These are phyloP conservation scores for Acinonyx jubatus DNA, from an alignment of 2,113 vertebrate species.

Conservation along the genomic window DNA sequence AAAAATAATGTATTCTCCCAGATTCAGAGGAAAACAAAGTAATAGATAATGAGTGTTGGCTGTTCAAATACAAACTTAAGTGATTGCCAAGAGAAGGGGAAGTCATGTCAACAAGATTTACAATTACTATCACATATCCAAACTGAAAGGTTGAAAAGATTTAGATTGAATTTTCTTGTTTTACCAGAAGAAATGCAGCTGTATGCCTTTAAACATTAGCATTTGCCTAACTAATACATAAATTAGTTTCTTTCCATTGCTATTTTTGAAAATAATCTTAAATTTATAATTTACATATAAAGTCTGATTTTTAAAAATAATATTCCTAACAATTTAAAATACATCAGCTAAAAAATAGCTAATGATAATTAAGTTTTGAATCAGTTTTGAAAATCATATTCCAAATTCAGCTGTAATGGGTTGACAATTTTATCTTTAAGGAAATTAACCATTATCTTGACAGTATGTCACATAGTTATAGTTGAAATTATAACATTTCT, in stretches of 20 bases:
- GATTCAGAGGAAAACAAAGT: background rate
- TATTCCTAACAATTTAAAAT: background rate
- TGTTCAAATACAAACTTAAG: background rate
- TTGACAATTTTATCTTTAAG: background rate
- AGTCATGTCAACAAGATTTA: slow-evolving; percentile 1
- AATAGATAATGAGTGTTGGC: background rate
- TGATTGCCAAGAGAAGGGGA: background rate
- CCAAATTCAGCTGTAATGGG: background rate
- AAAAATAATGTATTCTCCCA: background rate
- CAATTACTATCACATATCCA: slow-evolving; percentile 9
- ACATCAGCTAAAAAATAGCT: background rate
- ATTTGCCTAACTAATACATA: background rate
- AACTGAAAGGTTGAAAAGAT: background rate
- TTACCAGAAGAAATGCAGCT: background rate
- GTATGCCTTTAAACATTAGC: background rate
- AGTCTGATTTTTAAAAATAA: background rate
- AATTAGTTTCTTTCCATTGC: background rate
- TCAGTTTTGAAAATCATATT: background rate
- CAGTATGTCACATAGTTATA: background rate
- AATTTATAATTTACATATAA: background rate
- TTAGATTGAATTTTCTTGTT: background rate
- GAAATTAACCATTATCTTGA: background rate
- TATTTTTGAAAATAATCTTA: slow-evolving; percentile 4
- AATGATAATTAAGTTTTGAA: background rate
- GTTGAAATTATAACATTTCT: background rate